Base-by-base conservation (phyloP, 2,797 vertebrate genomes). In the Clarias laeviceps region DNA sequence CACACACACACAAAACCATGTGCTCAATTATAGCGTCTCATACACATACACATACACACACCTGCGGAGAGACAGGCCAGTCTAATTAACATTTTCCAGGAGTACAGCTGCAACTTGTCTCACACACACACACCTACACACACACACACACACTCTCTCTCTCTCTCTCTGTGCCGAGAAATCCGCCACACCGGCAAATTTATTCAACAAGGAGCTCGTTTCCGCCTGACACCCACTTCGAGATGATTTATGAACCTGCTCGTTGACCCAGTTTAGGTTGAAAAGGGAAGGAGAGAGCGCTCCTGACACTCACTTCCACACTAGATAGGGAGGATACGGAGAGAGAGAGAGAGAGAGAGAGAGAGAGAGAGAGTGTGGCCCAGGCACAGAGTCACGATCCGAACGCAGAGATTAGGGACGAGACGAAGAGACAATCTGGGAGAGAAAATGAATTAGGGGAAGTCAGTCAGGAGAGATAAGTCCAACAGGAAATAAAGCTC, bases 221-320 rank as follows among this genome's bases (percentile, higher is more conserved):
- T 92, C 92, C 90, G 92, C 92, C 89, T 94, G 94, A 94, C 94
- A 94, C 88, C 88, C 89, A 89, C 91, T 93, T 94, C 94, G 93
- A 88, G 74, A 92, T 96, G 94, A 96, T 95, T 95, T 95, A 96
- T 95, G 94, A 92, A 94, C 91, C 92, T 91, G 92, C 92, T 94
- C 93, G 94, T 94, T 95, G 95, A 95, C 94, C 94, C 92, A 95
- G 92, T 95, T 95, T 94, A 93, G 93, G 88, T 91, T 79, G 88
- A 90, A 93, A 92, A 91, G 87, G 88, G 57, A 74, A 83, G 59
- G 65, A 83, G 68, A 57, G 27, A 32, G 50, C 20, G 32, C 65
- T 45, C 56, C 24, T 79, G 64, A 84, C 83, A 61, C 37, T 65
- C 37, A 24, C n/a, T 57, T 50, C 76, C 68, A 50, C 24, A 61